Evolutionary conservation across 2,797 vertebrate species (phyloP).

Genomic region (Poecilia wingei): DNA sequence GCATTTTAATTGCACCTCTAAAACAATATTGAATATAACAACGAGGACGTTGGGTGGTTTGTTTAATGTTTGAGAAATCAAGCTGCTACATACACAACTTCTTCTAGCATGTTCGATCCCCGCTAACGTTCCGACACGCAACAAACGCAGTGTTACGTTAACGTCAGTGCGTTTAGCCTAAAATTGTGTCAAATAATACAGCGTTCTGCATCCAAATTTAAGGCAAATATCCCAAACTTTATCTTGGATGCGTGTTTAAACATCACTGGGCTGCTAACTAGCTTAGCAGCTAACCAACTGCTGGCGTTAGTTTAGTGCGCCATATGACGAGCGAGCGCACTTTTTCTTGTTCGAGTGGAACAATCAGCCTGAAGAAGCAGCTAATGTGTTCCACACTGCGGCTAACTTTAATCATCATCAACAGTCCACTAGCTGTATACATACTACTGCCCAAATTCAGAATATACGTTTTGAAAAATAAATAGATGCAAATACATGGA

Average conservation of each 20-base stretch:
- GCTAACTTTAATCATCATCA: not conserved
- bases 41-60: not conserved
- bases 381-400: constrained; percentile 34
- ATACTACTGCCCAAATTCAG: accelerated
- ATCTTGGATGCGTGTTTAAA: accelerated
- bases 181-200: not conserved
- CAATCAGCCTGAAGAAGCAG: constrained; percentile 37
- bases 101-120: constrained; percentile 52
- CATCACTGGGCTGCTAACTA: not conserved
- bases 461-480: accelerated
- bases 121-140: not conserved
- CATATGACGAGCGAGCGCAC: constrained; percentile 67
- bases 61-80: not conserved
- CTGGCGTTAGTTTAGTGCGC: constrained; percentile 54
- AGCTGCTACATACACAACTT: constrained; percentile 6
- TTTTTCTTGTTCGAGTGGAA: constrained; percentile 74
- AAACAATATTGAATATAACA: not conserved
- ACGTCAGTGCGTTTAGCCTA: accelerated
- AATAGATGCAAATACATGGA: accelerated
- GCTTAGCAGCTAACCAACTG: constrained; percentile 17
- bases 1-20: not conserved
- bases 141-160: not conserved
- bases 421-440: accelerated
- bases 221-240: accelerated
- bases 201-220: not conserved